Base-by-base conservation (phyloP, 1,140 invertebrate genomes). In the Drosophila lowei region DNA sequence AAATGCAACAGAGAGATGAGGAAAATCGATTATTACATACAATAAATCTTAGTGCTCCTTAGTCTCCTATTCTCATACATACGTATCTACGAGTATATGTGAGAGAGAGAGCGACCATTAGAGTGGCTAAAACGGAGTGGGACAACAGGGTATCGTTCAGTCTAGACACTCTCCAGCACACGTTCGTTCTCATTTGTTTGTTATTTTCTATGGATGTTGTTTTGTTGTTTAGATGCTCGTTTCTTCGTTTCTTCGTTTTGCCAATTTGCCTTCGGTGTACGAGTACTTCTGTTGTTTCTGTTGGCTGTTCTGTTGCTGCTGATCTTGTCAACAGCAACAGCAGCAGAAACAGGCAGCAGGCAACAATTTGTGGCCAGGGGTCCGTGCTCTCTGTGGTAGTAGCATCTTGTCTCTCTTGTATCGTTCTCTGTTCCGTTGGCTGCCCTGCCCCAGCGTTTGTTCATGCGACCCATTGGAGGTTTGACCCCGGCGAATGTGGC, bases 231-330 rank as follows among this genome's bases (percentile, higher is more conserved):
- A 2, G 18, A 18, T 18, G 6, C 13, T 48, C 43, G n/a, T 18
- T 43, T 57, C 34, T 44, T n/a, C 30, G 43, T 41, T 44, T 48
- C 68, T 38, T 48, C 42, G 56, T 67, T 46, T 68, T 80, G 55
- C 67, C 71, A 80, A 86, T 85, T 84, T 86, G 72, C 63, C 76
- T 56, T 67, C 34, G 34, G 4, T 13, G 11, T 13, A 38, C 34
- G 34, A 38, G 34, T 38, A 25, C 34, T 67, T 11, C 34, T 25
- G 30, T 44, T 50, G 38, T 61, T 64, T 38, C 28, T 48, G 25
- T 55, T 46, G 57, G 52, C 54, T 50, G 23, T 55, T 46, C 44
- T 28, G 8, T 38, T 34, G 42, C 64, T 73, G 72, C 60, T 64
- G 71, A 74, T 74, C 71, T 74, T 54, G 71, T 68, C 65, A 44